phyloP scores from a whole-genome alignment of 2,113 vertebrate species.

The Spilogale gracilis region DNA sequence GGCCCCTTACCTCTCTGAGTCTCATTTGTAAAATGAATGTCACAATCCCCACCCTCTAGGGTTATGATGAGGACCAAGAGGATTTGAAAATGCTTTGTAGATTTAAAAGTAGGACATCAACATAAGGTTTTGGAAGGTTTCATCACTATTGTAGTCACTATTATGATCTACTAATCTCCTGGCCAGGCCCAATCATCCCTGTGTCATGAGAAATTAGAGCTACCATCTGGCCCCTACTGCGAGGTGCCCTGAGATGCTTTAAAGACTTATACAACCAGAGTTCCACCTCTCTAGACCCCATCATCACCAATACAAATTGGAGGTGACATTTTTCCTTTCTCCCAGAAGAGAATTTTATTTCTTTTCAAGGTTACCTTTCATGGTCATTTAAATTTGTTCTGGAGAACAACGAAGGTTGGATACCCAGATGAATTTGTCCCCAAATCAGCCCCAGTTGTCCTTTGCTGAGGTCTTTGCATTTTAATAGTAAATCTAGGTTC shows the following conservation, averaged over 20 bases:
- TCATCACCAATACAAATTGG: background rate
- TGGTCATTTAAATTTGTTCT: background rate
- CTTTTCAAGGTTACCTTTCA: background rate
- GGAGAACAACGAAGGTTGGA: background rate
- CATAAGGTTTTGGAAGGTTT: background rate
- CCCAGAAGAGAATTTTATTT: background rate
- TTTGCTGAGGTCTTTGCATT: background rate
- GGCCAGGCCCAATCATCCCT: background rate
- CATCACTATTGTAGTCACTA: background rate
- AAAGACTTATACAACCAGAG: background rate
- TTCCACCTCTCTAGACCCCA: background rate
- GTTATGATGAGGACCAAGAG: background rate
- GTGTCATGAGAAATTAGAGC: background rate
- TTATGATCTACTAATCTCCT: background rate
- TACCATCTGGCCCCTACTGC: background rate
- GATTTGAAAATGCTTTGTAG: background rate
- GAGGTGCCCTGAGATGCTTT: background rate
- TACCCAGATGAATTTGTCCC: background rate
- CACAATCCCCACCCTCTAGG: background rate
- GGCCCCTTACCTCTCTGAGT: background rate
- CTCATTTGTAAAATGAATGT: background rate
- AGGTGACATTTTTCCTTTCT: background rate
- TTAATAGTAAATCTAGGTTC: background rate
- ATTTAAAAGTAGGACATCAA: background rate
- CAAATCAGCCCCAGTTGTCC: background rate